Base-by-base conservation (phyloP, 2,888 invertebrate genomes). In the Caenorhabditis macrosperma region DNA sequence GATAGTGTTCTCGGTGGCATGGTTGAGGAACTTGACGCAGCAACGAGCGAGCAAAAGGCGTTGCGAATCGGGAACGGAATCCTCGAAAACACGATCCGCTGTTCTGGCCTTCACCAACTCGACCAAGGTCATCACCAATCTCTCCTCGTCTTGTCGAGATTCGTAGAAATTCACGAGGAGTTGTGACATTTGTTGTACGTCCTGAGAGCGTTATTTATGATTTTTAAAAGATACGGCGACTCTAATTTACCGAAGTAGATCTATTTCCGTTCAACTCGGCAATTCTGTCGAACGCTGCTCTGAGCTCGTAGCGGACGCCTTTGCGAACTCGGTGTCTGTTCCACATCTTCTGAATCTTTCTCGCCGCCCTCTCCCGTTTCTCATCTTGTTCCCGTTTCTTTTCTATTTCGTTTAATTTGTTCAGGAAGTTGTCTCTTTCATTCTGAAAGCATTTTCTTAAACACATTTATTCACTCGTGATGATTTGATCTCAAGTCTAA, bases 391-490 rank as follows among this genome's bases (percentile, higher is more conserved):
- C 55, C 10, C 61, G 46, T 12, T 76, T 55, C 28, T 50, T 26
- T 54, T 67, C 67, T 61, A 76, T 67, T n/a, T 76, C 55, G 3
- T 28, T n/a, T 22, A 82, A 28, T 9, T 69, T 57, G 24, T 64
- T 33, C 15, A 84, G 48, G 30, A 82, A 84, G 17, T 71, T 54
- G 20, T 80, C 77, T 9, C 83, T 46, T 38, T 78, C 78, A 57
- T 84, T 84, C 83, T 81, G 50, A 33, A 81, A 74, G 26, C 50
- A 1, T 50, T 28, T 41, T 44, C n/a, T 28, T 46, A n/a, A n/a
- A n/a, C n/a, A n/a, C n/a, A n/a, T n/a, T n/a, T n/a, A n/a, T n/a
- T n/a, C n/a, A n/a, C n/a, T n/a, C n/a, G n/a, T n/a, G n/a, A n/a
- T n/a, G n/a, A n/a, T n/a, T n/a, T n/a, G n/a, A n/a, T n/a, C n/a